These are phyloP conservation scores for Cairina moschata DNA, from an alignment of 2,113 vertebrate genomes.

Conservation along the genomic window DNA sequence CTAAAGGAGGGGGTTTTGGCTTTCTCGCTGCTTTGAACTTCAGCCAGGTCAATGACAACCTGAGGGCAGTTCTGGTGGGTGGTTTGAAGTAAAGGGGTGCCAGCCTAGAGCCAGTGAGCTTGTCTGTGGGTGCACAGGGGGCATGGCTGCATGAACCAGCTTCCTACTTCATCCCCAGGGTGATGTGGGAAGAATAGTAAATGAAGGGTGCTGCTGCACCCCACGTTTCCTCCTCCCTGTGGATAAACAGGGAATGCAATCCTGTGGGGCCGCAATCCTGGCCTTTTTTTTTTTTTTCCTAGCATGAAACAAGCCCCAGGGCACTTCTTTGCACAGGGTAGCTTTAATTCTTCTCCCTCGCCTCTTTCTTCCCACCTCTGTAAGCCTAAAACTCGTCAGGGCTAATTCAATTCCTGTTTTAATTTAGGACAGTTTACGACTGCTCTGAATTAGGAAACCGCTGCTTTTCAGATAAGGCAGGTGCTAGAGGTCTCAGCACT, in stretches of 20 bases:
- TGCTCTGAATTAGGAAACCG: conserved; percentile 44
- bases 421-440: conserved; percentile 48
- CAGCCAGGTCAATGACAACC: background rate
- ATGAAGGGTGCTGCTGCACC: rapidly evolving
- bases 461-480: conserved; percentile 21
- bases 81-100: background rate
- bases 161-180: background rate
- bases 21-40: background rate
- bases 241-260: background rate
- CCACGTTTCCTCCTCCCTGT: rapidly evolving
- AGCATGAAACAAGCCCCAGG: background rate
- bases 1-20: rapidly evolving
- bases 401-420: conserved; percentile 34
- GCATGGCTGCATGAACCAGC: rapidly evolving
- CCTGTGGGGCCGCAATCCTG: background rate
- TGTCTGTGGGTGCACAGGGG: background rate
- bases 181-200: background rate
- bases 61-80: background rate
- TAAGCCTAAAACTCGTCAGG: background rate
- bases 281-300: background rate
- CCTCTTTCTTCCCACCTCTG: conserved; percentile 8
- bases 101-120: background rate
- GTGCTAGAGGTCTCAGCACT: conserved; percentile 48
- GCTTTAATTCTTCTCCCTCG: background rate
- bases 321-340: background rate